A percentile compares a stretch with the other conserved stretches of the same genome.
Evolutionary conservation across 1,140 invertebrate species (phyloP).

Genomic region (Daktulosphaira vitifoliae): DNA sequence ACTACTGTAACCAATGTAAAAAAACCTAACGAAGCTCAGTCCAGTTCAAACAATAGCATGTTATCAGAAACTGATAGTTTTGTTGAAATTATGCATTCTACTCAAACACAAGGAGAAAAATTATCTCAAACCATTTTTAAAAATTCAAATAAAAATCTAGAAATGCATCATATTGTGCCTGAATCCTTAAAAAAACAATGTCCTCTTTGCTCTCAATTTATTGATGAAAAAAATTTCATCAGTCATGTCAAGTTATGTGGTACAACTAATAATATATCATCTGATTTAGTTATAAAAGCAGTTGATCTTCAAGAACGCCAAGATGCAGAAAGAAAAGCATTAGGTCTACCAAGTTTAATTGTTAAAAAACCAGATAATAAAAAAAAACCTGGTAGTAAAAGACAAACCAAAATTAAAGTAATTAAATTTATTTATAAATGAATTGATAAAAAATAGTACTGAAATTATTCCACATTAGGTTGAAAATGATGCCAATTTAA

Average conservation of each 20-base stretch:
- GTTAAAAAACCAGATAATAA: conserved; percentile 29
- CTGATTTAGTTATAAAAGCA: conserved; percentile 45
- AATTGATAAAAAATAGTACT: not conserved
- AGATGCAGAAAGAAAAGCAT: conserved; percentile 44
- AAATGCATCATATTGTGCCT: not conserved
- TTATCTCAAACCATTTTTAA: conserved; percentile 19
- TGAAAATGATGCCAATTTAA: conserved; percentile 43
- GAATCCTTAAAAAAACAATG: conserved; percentile 25
- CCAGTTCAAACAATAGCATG: not conserved
- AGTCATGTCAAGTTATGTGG: conserved; percentile 48
- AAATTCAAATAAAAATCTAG: not conserved
- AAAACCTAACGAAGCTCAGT: too few relatives aligned
- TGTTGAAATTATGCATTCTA: conserved; percentile 19
- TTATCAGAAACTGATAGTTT: conserved; percentile 26
- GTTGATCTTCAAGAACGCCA: conserved; percentile 46
- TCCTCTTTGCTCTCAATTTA: conserved; percentile 34
- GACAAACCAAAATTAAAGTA: conserved; percentile 19
- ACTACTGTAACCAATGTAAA: too few relatives aligned
- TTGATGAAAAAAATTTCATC: conserved; percentile 18
- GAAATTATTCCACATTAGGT: conserved; percentile 36
- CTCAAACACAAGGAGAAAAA: not conserved
- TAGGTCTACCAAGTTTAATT: conserved; percentile 41
- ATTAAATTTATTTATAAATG: not conserved
- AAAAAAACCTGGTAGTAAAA: conserved; percentile 9
- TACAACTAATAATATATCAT: conserved; percentile 45